phyloP scores from a whole-genome alignment of 2,797 vertebrate species.

The Hypotaenidia philippensis region DNA sequence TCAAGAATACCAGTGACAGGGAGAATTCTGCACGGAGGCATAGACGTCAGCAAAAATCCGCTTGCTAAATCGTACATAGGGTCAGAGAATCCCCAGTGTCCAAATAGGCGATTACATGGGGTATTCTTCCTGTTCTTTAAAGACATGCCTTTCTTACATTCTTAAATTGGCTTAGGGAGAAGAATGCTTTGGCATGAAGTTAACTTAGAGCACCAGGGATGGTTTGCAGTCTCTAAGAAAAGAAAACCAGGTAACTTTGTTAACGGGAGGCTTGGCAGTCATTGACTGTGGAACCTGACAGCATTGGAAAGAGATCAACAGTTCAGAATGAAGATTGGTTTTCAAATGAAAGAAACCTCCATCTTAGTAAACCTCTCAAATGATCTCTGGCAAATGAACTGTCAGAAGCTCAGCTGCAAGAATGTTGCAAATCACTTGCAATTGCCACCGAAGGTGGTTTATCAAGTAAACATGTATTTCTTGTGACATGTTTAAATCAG shows the following conservation, averaged over 20 bases:
- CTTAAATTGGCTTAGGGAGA: background rate
- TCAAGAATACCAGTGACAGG: slow-evolving; percentile 22
- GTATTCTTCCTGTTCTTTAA: background rate
- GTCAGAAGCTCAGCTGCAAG: background rate
- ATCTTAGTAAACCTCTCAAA: background rate
- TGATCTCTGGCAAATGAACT: background rate
- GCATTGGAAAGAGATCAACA: background rate
- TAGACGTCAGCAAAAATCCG: background rate
- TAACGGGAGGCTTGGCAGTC: background rate
- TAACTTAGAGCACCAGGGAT: background rate
- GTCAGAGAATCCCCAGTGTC: background rate
- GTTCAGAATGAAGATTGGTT: background rate
- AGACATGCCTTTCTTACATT: background rate
- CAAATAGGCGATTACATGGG: background rate
- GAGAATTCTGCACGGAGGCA: slow-evolving; percentile 7
- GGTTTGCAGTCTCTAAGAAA: background rate
- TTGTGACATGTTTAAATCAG: background rate
- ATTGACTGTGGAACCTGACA: background rate
- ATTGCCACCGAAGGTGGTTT: background rate
- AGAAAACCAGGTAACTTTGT: background rate
- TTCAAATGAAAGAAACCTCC: background rate
- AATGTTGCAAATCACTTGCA: background rate
- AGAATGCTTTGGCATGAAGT: background rate
- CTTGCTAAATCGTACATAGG: background rate
- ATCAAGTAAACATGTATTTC: background rate